Base-by-base conservation (phyloP, 2,888 invertebrate species). In the Lasioglossum oenotherae region DNA sequence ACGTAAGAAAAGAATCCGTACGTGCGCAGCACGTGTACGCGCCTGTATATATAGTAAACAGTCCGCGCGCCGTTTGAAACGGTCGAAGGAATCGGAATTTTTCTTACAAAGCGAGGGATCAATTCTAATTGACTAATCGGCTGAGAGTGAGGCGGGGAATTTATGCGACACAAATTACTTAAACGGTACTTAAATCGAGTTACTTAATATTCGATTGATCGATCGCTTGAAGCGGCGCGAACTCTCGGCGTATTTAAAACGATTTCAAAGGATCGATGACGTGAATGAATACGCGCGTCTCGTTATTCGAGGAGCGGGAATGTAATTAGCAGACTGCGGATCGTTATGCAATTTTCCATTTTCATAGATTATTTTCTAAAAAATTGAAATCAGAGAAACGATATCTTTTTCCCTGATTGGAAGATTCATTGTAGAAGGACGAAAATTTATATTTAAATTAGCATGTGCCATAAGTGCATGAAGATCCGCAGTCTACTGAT, bases 101-200 rank as follows among this genome's bases (percentile, higher is more conserved):
- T 8, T 72, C 44, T 31, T 64, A 2, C 12, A 60, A 41, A 44
- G 27, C 27, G 16, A 16, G 31, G 5, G 31, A 31, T 64, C n/a
- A 4, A 57, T 57, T 31, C 6, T 31, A 31, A 35, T 31, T 10
- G 5, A 19, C 35, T 19, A 8, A 67, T 35, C 31, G 10, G 8
- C 23, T 10, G 53, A 53, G 53, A 53, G 23, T 8, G 23, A 23
- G 53, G 53, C 53, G 8, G 23, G 3, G 23, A 53, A 10, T 23
- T n/a, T n/a, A n/a, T 12, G 57, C 3, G 38, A 31, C 10, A 5
- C 19, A 10, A 49, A 10, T 73, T 64, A 64, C 64, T 64, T 73
- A 49, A 73, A 49, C 10, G 46, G 73, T 73, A 73, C 73, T 73
- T 73, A 73, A 49, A 49, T 46, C 46, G 27, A n/a, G n/a, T 71